Conservation (phyloP, 2,888 invertebrate species). For the Chalcis sispes region DNA sequence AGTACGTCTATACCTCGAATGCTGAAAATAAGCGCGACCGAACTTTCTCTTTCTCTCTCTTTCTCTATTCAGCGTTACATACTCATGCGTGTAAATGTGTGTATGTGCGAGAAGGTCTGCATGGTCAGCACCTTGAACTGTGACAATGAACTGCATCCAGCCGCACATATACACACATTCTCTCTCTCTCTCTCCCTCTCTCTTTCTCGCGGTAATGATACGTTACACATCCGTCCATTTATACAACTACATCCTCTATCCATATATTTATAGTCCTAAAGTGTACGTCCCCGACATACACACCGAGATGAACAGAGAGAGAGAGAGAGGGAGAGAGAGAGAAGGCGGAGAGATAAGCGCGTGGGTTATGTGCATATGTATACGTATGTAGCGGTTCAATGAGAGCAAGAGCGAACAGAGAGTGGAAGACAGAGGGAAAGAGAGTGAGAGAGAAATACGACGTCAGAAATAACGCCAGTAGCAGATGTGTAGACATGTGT, state of each 20-base stretch:
- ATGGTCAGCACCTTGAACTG: slow-evolving; percentile 68
- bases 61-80: not conserved
- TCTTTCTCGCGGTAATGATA: slow-evolving; percentile 59
- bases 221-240: slow-evolving; percentile 33
- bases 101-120: slow-evolving; percentile 48
- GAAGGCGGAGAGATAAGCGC: no score
- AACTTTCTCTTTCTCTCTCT: not conserved
- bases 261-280: not conserved
- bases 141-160: slow-evolving; percentile 69
- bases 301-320: no score
- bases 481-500: not conserved
- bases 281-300: no score
- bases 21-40: no score
- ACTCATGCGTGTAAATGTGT: slow-evolving; percentile 52
- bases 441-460: no score
- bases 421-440: no score
- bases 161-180: not conserved
- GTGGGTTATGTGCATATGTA: no score
- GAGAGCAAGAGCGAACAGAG: no score
- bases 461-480: no score
- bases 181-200: slow-evolving; percentile 11
- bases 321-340: no score
- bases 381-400: no score
- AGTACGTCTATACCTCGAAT: no score
- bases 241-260: not conserved